Evolutionary conservation across 2,113 vertebrate species (phyloP), one percentile per base, ranked within the genome.

Genomic region (Gymnarchus niloticus): DNA sequence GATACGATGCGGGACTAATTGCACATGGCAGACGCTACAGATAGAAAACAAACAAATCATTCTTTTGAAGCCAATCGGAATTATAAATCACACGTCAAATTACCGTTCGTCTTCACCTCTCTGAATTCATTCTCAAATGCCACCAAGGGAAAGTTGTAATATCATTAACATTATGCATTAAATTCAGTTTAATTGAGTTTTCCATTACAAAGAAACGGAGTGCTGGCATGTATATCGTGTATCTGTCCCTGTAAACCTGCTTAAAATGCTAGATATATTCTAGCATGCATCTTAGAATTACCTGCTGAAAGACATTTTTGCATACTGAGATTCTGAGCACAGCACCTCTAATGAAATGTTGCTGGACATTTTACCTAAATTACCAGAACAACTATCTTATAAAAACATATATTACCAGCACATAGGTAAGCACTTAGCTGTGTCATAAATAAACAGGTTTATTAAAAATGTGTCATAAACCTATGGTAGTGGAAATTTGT

Each of bases 61-160:
- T 78, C 46, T 23, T 78, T 78, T 78, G 76, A 78, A 73, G 19
- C 33, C 65, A 37, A 73, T 17, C 41, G 65, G 65, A 73, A 73
- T 73, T 73, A 41, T 33, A 73, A 73, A 73, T 6, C 19, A 69
- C 17, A 33, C 14, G 28, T 73, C 28, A 33, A 41, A 37, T 73
- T 33, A 41, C 3, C 19, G 65, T 73, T 73, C 65, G 33, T 69
- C 41, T 41, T 73, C 41, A 33, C 65, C 14, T 73, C 61, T 69
- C 65, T 73, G 41, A 73, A 73, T 73, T 73, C 28, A 73, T 73
- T 73, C 41, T 73, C 65, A 73, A n/a, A 37, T 73, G 7, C 65
- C 65, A 73, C 33, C 65, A 73, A 41, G 41, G 14, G 65, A 73
- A 28, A 73, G 65, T 37, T 73, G 65, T 73, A 65, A 65, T 28